Evolutionary conservation across 2,888 invertebrate genomes (phyloP).

Genomic region (Allolobophora icterica): DNA sequence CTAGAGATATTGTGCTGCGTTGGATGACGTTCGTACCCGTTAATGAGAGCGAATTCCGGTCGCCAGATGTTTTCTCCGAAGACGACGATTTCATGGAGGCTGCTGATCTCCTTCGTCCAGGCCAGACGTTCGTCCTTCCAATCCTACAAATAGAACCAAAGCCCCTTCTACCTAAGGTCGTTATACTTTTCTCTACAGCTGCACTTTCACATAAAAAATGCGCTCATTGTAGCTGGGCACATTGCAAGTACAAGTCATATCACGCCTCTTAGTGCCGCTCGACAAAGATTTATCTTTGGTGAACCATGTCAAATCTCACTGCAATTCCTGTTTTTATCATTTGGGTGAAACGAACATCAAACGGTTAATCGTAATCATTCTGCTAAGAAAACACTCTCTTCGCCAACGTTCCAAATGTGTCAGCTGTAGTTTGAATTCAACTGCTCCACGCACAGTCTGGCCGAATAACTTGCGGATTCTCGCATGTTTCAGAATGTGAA

Average conservation of each 20-base stretch:
- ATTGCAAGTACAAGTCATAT: background rate
- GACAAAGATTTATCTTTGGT: background rate
- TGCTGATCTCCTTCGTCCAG: slow-evolving; percentile 45
- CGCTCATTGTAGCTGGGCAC: background rate
- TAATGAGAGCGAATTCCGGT: slow-evolving; percentile 52
- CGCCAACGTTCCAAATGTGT: no score
- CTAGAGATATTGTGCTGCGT: background rate
- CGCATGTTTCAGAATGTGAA: no score
- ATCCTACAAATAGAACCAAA: slow-evolving; percentile 41
- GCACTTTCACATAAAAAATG: background rate
- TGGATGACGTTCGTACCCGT: slow-evolving; percentile 44
- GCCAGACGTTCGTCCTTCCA: slow-evolving; percentile 50
- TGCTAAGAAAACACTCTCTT: background rate
- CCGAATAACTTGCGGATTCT: no score
- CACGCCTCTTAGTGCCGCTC: background rate
- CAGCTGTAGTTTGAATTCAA: no score
- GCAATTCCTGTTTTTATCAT: background rate
- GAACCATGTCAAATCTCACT: background rate
- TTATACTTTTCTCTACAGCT: background rate
- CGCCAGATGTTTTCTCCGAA: slow-evolving; percentile 48
- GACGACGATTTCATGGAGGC: slow-evolving; percentile 48
- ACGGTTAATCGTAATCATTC: background rate
- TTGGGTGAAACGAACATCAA: background rate
- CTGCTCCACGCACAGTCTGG: no score
- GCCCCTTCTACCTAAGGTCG: background rate